Evolutionary conservation across 2,888 invertebrate species (phyloP).

Genomic region (Notocelia uddmanniana): DNA sequence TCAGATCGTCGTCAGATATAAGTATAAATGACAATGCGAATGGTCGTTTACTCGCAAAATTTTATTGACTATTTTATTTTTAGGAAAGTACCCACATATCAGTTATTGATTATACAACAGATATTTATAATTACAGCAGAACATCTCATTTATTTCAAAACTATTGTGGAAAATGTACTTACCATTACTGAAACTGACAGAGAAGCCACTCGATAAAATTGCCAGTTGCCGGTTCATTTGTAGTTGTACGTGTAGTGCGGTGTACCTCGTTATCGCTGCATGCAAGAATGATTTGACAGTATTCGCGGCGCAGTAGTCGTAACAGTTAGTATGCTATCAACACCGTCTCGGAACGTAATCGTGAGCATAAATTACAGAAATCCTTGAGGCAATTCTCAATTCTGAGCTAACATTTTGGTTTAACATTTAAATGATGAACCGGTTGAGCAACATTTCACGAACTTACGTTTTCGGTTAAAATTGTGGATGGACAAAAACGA

Average conservation of each 20-base stretch:
- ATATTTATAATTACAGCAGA: too few relatives aligned
- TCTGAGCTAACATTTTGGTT: slow-evolving; percentile 18
- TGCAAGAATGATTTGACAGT: slow-evolving; percentile 29
- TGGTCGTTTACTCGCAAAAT: too few relatives aligned
- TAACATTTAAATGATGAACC: slow-evolving; percentile 25
- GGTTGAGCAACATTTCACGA: slow-evolving; percentile 32
- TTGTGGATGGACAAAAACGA: slow-evolving; percentile 11
- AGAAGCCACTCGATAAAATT: not conserved
- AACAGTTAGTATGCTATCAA: slow-evolving; percentile 26
- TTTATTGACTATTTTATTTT: too few relatives aligned
- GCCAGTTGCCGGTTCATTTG: not conserved
- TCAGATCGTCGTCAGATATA: too few relatives aligned
- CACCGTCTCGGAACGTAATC: slow-evolving; percentile 23
- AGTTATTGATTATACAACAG: too few relatives aligned
- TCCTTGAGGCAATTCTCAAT: slow-evolving; percentile 27
- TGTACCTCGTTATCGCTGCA: slow-evolving; percentile 23
- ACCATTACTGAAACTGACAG: not conserved
- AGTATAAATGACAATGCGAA: too few relatives aligned
- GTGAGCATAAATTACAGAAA: slow-evolving; percentile 23
- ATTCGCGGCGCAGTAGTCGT: slow-evolving; percentile 25
- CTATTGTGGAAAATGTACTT: not conserved
- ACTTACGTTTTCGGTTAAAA: slow-evolving; percentile 15
- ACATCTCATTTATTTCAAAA: not conserved
- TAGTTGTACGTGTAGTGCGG: not conserved
- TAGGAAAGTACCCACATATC: too few relatives aligned